A percentile compares a stretch with the other conserved stretches of the same genome.
Evolutionary conservation across 2,888 invertebrate genomes (phyloP).

Genomic region (Spisula subtruncata): DNA sequence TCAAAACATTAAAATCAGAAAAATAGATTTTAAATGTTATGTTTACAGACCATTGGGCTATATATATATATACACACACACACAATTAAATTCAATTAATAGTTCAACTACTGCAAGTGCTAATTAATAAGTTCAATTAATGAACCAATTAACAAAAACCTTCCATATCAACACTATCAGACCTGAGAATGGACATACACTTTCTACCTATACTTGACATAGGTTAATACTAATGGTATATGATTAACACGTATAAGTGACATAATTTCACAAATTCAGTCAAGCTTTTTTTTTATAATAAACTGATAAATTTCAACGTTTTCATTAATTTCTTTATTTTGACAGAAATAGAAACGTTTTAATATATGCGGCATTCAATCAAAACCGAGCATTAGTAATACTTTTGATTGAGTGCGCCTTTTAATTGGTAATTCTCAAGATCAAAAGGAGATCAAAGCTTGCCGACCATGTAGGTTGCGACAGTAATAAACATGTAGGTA

Average conservation of each 20-base stretch:
- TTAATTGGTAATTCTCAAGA: slow-evolving; percentile 39
- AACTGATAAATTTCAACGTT: not conserved
- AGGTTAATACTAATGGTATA: too few species aligned
- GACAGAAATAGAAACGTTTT: not conserved
- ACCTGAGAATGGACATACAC: too few species aligned
- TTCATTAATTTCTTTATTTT: slow-evolving; percentile 5
- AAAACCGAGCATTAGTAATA: not conserved
- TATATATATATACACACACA: too few species aligned
- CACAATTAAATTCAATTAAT: too few species aligned
- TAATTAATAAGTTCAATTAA: too few species aligned
- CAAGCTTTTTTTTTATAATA: not conserved
- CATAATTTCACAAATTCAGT: not conserved
- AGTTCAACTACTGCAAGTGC: too few species aligned
- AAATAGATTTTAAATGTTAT: too few species aligned
- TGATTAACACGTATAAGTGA: not conserved
- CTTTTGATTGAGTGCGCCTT: slow-evolving; percentile 24
- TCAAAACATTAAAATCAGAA: too few species aligned
- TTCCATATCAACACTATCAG: too few species aligned
- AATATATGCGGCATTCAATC: not conserved
- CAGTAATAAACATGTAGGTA: not conserved
- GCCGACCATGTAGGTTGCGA: slow-evolving; percentile 30
- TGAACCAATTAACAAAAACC: too few species aligned
- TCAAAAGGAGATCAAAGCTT: slow-evolving; percentile 43
- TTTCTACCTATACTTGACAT: too few species aligned
- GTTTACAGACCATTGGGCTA: too few species aligned